Percentiles rank a stretch among this genome's conserved stretches.
Evolutionary conservation across 2,888 invertebrate species (phyloP).

Genomic region (Erebia ligea): DNA sequence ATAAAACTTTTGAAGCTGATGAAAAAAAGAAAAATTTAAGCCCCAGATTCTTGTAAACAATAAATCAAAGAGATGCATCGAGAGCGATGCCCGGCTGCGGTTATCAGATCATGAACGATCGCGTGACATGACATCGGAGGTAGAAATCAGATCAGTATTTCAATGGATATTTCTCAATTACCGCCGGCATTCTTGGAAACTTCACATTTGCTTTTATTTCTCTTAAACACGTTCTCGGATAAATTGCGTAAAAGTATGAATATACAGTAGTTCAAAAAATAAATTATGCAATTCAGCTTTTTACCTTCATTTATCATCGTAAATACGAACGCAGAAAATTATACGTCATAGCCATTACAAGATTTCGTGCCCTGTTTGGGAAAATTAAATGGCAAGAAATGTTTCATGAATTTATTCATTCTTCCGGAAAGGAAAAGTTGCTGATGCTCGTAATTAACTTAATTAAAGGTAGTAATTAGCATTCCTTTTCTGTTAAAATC

Average conservation of each 20-base stretch:
- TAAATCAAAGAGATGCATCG: constrained; percentile 33
- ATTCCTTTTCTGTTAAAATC: too few species aligned
- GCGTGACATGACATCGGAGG: constrained; percentile 43
- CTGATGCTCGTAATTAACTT: neutral
- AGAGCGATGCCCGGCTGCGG: constrained; percentile 37
- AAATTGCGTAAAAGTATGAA: constrained; percentile 6
- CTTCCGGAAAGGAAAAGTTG: neutral
- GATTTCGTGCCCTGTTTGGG: neutral
- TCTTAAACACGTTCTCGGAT: constrained; percentile 1
- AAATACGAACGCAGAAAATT: neutral
- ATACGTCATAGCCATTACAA: neutral
- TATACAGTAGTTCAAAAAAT: neutral
- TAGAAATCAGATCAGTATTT: constrained; percentile 47
- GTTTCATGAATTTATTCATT: neutral
- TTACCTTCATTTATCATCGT: neutral
- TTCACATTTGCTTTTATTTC: constrained; percentile 15
- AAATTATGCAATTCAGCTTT: neutral
- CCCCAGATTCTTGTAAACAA: constrained; percentile 25
- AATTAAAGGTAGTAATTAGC: neutral
- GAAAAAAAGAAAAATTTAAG: constrained; percentile 11
- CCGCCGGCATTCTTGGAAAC: constrained; percentile 34
- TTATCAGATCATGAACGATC: constrained; percentile 53
- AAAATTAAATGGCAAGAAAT: neutral
- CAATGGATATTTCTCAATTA: constrained; percentile 41
- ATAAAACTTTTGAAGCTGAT: neutral